Evolutionary conservation across 1,140 invertebrate species (phyloP).

Genomic region (Zaprionus tsacasi): DNA sequence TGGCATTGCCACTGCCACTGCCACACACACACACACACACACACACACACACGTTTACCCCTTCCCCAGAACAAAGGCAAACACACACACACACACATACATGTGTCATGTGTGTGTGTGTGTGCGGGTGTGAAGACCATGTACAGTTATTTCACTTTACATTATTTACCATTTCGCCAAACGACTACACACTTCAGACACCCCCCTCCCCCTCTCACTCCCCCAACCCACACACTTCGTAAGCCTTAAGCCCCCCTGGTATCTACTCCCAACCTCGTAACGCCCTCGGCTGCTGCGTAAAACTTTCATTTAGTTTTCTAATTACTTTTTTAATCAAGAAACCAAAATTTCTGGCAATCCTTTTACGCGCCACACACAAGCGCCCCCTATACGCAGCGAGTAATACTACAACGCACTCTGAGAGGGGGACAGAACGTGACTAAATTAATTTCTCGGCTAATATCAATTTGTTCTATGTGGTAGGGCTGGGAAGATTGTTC

Average conservation of each 20-base stretch:
- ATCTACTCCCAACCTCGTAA: slow-evolving; percentile 1
- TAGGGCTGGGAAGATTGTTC: no score
- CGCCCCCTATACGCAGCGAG: background rate
- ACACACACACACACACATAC: slow-evolving; percentile 16
- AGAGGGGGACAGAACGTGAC: slow-evolving; percentile 13
- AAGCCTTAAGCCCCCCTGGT: background rate
- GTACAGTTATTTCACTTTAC: slow-evolving; percentile 79
- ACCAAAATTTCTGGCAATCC: slow-evolving; percentile 64
- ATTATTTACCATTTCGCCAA: slow-evolving; percentile 75
- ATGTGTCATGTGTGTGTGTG: slow-evolving; percentile 22
- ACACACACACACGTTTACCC: slow-evolving; percentile 18
- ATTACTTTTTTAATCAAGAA: slow-evolving; percentile 82
- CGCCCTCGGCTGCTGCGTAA: slow-evolving; percentile 52
- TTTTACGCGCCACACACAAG: slow-evolving; percentile 16
- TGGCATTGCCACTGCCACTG: background rate
- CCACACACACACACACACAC: background rate
- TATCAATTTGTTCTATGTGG: slow-evolving; percentile 6
- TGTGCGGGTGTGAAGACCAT: slow-evolving; percentile 58
- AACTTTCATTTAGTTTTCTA: slow-evolving; percentile 83
- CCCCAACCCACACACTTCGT: background rate
- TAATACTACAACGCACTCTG: background rate
- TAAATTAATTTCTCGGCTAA: slow-evolving; percentile 27
- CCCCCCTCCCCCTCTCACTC: background rate
- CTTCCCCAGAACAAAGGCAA: slow-evolving; percentile 51
- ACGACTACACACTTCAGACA: slow-evolving; percentile 25